Evolutionary conservation across 64 coral and sea anemone species (phyloP), one percentile per base, ranked within the genome.

Genomic region (Montipora sp.): DNA sequence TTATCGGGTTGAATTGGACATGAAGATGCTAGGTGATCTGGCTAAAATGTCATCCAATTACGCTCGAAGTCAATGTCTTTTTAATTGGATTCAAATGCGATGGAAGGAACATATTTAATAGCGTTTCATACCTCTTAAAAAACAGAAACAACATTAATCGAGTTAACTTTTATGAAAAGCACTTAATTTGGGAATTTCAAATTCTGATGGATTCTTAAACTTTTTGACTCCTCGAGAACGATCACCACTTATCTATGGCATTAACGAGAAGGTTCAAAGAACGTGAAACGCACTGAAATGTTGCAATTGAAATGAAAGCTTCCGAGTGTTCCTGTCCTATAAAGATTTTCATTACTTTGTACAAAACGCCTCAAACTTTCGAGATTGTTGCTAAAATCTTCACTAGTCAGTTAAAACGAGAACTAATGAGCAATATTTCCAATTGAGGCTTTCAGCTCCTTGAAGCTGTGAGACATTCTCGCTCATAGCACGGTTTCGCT

Each of bases 1-100:
- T 84, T 84, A 69, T 46, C 63, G n/a, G 45, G 61, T 21, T 49
- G 65, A 70, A 71, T 67, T 9, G 82, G 82, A 71, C 66, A 65
- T 70, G 48, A 23, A 15, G 16, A 84, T 84, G 24, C 47, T 84
- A 48, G 59, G 19, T 72, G 82, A 85, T 85, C 82, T 85, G 60
- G 80, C 65, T 83, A 83, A 83, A 83, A 83, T 12, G 44, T 83
- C 67, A 85, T 72, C 82, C 82, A 85, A 85, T 85, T 85, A 71
- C 46, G 4, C 60, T 18, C 65, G 8, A 45, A 82, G 44, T 85
- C 82, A 68, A 85, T 85, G 82, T 63, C 46, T 71, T 71, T 85
- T 71, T 51, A 85, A 85, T 85, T 85, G 82, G 82, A 85, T 85
- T 85, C 82, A 21, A 70, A 70, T 63, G 14, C n/a, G 9, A 48